These are phyloP conservation scores for Petrocephalus zakoni DNA, from an alignment of 2,113 vertebrate species.

Conservation along the genomic window DNA sequence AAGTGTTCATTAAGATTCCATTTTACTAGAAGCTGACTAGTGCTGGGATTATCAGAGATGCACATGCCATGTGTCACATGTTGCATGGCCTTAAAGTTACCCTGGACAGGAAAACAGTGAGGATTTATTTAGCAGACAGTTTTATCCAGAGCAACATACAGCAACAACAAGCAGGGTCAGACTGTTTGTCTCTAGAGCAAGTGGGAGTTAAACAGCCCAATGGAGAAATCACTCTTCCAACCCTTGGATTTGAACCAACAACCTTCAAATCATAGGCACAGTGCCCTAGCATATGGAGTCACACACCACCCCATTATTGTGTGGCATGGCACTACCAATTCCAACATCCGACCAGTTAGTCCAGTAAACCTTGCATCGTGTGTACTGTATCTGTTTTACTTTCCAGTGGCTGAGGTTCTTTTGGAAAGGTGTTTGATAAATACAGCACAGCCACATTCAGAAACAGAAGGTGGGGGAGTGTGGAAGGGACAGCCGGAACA, in stretches of 20 bases:
- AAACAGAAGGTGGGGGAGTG: constrained; percentile 37
- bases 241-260: neutral
- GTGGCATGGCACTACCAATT: neutral
- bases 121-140: neutral
- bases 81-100: neutral
- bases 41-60: neutral
- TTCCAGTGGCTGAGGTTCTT: neutral
- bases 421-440: constrained; percentile 54
- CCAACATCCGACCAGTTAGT: neutral
- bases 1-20: neutral
- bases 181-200: neutral
- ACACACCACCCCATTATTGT: neutral
- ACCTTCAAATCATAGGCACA: neutral
- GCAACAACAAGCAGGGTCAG: neutral
- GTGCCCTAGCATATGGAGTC: neutral
- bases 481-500: constrained; percentile 38
- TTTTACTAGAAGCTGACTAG: neutral
- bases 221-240: neutral
- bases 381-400: neutral
- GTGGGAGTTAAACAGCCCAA: neutral
- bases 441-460: constrained; percentile 48
- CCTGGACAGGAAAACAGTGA: neutral
- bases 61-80: neutral
- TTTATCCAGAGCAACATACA: neutral
- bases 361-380: neutral